Evolutionary conservation across 2,113 vertebrate species (phyloP), one percentile per base, ranked within the genome.

Genomic region (Strix aluco): DNA sequence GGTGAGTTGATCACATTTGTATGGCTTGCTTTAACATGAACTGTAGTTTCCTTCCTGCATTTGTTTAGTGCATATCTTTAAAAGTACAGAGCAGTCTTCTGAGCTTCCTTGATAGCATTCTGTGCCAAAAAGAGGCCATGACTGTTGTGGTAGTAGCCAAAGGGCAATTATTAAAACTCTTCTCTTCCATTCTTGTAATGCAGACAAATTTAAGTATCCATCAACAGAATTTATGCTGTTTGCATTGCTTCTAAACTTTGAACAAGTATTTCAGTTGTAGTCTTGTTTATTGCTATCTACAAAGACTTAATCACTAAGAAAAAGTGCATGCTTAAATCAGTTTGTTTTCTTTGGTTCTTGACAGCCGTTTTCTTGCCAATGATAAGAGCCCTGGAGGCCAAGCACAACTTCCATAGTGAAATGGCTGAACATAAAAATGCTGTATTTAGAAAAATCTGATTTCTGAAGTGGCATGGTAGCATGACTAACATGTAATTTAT

Each of bases 1-100:
- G 99, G 99, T 99, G 97, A 94, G 95, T 83, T 36, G 17, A 9
- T 71, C 21, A 1, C 0, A 0, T 14, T 72, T 86, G 25, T 10
- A 3, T 27, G 29, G 27, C 40, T 73, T 47, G 34, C 40, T 77
- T 32, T 65, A 30, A 2, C 67, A 20, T 40, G 29, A 7, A 11
- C 73, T 85, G 42, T 10, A 12, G 30, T 19, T 92, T 81, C 40
- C n/a, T 27, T 46, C 36, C 36, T 85, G 34, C 51, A 0, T 51
- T 19, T 38, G 29, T 19, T 46, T 27, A 46, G 26, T n/a, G 77
- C 27, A 1, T 46, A 4, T 83, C 30, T 29, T 34, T 13, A 10
- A 34, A 62, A 84, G 80, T 46, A 6, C 71, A 30, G 57, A 80
- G 40, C 27, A 38, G 19, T 44, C 66, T 44, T 66, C 67, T 73